Percentiles rank a stretch among this genome's conserved stretches.
Evolutionary conservation across 2,888 invertebrate genomes (phyloP).

Genomic region (Eristalis arbustorum): DNA sequence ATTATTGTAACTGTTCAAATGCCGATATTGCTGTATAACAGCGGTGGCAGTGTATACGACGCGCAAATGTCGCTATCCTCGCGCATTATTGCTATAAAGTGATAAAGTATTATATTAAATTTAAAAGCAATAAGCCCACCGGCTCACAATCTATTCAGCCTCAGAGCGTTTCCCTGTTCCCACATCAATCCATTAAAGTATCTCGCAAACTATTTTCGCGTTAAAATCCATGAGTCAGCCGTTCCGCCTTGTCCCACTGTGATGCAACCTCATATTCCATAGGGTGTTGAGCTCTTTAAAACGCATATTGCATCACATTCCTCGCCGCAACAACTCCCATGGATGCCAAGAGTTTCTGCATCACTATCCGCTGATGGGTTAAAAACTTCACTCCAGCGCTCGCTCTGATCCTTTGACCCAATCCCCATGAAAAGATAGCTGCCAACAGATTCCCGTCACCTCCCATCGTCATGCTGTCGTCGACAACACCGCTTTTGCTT

Average conservation of each 20-base stretch:
- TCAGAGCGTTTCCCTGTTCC: neutral
- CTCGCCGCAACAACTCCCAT: constrained; percentile 2
- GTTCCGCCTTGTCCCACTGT: neutral
- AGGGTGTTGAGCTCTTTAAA: constrained; percentile 4
- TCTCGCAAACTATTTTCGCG: constrained; percentile 56
- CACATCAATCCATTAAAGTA: constrained; percentile 50
- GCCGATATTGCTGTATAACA: too few species aligned
- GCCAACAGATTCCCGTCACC: constrained; percentile 5
- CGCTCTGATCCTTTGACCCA: constrained; percentile 59
- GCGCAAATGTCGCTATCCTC: too few species aligned
- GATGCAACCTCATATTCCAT: constrained; percentile 3
- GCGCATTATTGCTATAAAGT: too few species aligned
- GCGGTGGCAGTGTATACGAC: too few species aligned
- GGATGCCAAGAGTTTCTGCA: constrained; percentile 28
- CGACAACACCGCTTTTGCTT: constrained; percentile 21
- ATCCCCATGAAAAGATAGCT: neutral
- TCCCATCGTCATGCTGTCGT: constrained; percentile 4
- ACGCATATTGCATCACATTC: constrained; percentile 63
- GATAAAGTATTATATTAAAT: too few species aligned
- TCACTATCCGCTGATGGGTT: constrained; percentile 30
- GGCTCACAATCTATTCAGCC: neutral
- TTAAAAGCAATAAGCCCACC: neutral
- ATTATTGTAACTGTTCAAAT: too few species aligned
- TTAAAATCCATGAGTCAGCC: constrained; percentile 64
- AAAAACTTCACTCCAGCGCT: constrained; percentile 39